Evolutionary conservation across 2,888 invertebrate genomes (phyloP).

Genomic region (Prionchulus punctatus): DNA sequence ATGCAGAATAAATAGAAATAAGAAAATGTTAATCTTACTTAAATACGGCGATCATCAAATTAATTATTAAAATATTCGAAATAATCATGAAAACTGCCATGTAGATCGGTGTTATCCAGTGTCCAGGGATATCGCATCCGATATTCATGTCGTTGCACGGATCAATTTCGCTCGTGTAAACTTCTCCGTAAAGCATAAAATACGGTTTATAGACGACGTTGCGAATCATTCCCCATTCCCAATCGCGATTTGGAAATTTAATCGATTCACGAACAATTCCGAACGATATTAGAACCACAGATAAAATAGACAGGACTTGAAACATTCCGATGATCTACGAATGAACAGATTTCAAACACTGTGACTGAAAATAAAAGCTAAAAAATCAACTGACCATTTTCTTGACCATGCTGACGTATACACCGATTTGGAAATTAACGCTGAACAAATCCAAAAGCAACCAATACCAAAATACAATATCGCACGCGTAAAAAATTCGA

Average conservation of each 20-base stretch:
- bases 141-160: constrained; percentile 44
- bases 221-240: constrained; percentile 70
- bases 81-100: constrained; percentile 92
- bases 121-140: constrained; percentile 27
- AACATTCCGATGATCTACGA: constrained; percentile 61
- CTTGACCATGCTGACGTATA: constrained; percentile 96
- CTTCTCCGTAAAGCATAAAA: constrained; percentile 97
- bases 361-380: too few relatives aligned
- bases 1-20: too few relatives aligned
- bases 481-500: constrained; percentile 56
- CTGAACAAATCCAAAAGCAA: constrained; percentile 85
- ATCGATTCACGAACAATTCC: constrained; percentile 89
- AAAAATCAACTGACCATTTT: constrained; percentile 79
- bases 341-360: too few relatives aligned
- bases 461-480: constrained; percentile 43
- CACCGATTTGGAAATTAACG: constrained; percentile 82
- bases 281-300: constrained; percentile 90
- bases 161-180: constrained; percentile 87
- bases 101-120: constrained; percentile 82
- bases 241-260: constrained; percentile 67
- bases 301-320: constrained; percentile 83
- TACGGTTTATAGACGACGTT: constrained; percentile 90
- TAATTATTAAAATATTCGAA: constrained; percentile 89
- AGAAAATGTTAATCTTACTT: constrained; percentile 50
- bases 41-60: constrained; percentile 93